Evolutionary conservation across 2,113 vertebrate species (phyloP), one percentile per base, ranked within the genome.

Genomic region (Cervus canadensis): DNA sequence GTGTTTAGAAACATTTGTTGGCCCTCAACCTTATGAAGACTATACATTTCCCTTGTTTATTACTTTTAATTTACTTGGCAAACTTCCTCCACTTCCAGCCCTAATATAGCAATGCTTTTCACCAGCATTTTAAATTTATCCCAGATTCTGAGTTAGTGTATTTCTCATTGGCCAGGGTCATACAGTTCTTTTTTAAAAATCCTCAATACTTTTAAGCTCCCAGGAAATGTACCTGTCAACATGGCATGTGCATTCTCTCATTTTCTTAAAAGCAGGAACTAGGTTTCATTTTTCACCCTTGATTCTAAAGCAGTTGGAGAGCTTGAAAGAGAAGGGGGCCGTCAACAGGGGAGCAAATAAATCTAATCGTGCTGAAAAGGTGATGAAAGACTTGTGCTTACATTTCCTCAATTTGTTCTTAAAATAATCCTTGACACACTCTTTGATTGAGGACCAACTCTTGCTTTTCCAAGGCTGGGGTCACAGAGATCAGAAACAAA

Each of bases 261-360:
- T 98, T 98, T 97, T 90, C 97, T 97, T 98, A 98, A 98, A 97
- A 98, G 97, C 97, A 95, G 83, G 92, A 97, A 89, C 87, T 59
- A 2, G 36, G 89, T 92, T 91, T 98, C 97, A 98, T 98, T 98
- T 98, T 96, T 98, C 97, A 98, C 76, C 83, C 91, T 94, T 60
- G 64, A 95, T 74, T 91, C 95, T 94, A 87, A 95, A 95, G 91
- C 88, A 5, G 43, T 56, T 89, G 92, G 91, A 92, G 84, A 56
- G 93, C 91, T 62, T 93, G 78, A 97, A 95, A 90, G 95, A 84
- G 91, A 86, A 95, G 64, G 86, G 84, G 54, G 28, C 67, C 19
- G 0, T 60, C 50, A 2, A n/a, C 33, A 6, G 54, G 92, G 78
- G 83, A 95, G 87, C 94, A 94, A 97, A 97, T 98, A 97, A 97